Base-by-base conservation (phyloP, 2,797 vertebrate genomes). In the Macropus fuliginosus region DNA sequence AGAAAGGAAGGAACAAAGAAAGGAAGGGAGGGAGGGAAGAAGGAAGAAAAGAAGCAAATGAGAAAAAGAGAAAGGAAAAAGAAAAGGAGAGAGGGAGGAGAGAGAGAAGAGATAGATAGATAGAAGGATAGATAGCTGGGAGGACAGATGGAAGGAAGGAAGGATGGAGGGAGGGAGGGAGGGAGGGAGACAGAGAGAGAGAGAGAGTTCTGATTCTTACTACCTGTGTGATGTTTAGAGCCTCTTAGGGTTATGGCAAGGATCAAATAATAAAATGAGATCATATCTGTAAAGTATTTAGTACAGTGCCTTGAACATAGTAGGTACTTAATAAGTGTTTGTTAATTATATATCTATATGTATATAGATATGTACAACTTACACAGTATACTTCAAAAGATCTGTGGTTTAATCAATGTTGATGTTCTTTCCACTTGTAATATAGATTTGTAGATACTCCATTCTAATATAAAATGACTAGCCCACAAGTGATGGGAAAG, bases 61-160 rank as follows among this genome's bases (percentile, higher is more conserved):
- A 46, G 46, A 46, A 46, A 46, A 46, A 46, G 46, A 46, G 46
- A 46, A 46, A 46, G 46, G 46, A 21, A 31, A 12, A 9, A 12
- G 10, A 2, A 28, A 59, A 18, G 1, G 11, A 31, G 1, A 0
- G 29, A 31, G 10, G 31, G 4, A 31, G 13, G 31, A 0, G 28
- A 57, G 56, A 28, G 8, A 57, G 6, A 28, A 28, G 46, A 27
- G 56, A 13, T 2, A 3, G 57, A 4, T 2, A 0, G 11, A 34
- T 46, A 46, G 29, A 57, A 29, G 28, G 24, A 27, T 46, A 57
- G 9, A 12, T 28, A 28, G 5, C 46, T 46, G 2, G 56, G 9
- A 57, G 27, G 27, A 57, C 5, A 12, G 4, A 24, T 0, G 6
- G 12, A 56, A 5, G 24, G 8, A 27, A 24, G 8, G 24, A 5